These are phyloP conservation scores for Pentalonia nigronervosa DNA, from an alignment of 1,140 invertebrate species.

Conservation along the genomic window DNA sequence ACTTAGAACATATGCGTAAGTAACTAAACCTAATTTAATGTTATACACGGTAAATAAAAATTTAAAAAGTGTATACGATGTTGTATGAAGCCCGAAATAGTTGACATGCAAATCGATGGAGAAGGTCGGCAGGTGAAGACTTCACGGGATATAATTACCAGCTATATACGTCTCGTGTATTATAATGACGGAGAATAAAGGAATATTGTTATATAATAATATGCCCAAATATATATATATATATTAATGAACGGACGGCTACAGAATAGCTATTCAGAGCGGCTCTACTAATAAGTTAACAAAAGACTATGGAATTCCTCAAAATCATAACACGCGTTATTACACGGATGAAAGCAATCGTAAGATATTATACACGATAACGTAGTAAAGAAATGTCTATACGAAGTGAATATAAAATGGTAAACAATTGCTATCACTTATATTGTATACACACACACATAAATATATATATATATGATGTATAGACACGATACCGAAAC, in stretches of 20 bases:
- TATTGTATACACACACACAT: too few relatives aligned
- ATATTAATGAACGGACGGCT: not conserved
- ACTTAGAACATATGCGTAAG: not conserved
- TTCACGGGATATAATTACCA: constrained; percentile 32
- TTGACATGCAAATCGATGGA: constrained; percentile 18
- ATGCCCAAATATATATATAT: not conserved
- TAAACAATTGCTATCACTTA: not conserved
- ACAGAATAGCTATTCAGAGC: constrained; percentile 4
- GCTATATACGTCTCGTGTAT: not conserved
- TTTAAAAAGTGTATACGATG: not conserved
- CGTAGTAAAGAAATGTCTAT: not conserved
- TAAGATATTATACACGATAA: not conserved
- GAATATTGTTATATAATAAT: constrained; percentile 11
- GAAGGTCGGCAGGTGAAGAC: constrained; percentile 3
- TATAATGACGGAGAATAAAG: constrained; percentile 17
- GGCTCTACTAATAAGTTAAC: constrained; percentile 32
- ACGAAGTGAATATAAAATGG: not conserved
- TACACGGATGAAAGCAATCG: not conserved
- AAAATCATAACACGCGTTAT: constrained; percentile 19
- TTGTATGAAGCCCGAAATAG: not conserved
- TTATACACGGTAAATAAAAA: not conserved
- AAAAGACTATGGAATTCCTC: constrained; percentile 24
- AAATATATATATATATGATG: too few relatives aligned
- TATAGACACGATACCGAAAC: not conserved
- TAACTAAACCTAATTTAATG: not conserved